Conservation (phyloP, 2,888 invertebrate species). For the Acanthoscelides obtectus region DNA sequence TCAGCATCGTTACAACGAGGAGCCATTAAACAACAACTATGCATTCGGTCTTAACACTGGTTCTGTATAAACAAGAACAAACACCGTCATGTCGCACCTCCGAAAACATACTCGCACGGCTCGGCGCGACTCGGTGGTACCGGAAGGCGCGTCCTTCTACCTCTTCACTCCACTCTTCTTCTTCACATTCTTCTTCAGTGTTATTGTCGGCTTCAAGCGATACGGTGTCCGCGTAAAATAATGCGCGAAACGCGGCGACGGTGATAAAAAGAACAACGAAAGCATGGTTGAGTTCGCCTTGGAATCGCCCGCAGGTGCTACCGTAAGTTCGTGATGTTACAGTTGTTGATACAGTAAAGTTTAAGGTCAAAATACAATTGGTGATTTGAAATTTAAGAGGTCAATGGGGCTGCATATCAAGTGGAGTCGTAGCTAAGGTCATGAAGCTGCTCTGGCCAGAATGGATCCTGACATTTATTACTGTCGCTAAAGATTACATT, state of each 20-base stretch:
- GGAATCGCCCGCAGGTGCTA: conserved; percentile 6
- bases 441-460: no score
- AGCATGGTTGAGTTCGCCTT: conserved; percentile 20
- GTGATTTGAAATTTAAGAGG: neutral
- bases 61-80: no score
- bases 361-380: neutral
- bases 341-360: neutral
- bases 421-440: no score
- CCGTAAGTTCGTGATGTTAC: conserved; percentile 11
- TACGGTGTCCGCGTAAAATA: neutral
- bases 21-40: no score
- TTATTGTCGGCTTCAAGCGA: conserved; percentile 1
- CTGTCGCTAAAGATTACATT: no score
- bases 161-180: neutral
- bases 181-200: neutral
- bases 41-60: no score
- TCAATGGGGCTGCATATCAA: no score
- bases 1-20: no score
- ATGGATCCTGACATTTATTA: no score
- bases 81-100: neutral
- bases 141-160: conserved; percentile 1
- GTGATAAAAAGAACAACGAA: neutral
- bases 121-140: neutral
- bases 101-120: neutral
- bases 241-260: neutral